These are phyloP conservation scores for Cheiracanthium punctorium DNA, from an alignment of 2,888 invertebrate species.

Conservation along the genomic window DNA sequence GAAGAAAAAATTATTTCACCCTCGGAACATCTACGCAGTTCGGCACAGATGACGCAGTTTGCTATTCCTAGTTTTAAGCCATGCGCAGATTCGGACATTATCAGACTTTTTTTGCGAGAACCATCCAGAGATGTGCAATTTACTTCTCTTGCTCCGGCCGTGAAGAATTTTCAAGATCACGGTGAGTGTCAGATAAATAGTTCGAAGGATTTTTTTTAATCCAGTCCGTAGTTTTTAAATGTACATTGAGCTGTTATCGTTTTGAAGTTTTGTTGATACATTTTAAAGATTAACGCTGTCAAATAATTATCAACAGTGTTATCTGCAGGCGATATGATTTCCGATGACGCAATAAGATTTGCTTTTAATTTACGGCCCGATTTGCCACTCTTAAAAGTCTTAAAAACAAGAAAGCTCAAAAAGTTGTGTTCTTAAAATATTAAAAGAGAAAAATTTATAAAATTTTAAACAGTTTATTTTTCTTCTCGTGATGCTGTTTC, in stretches of 20 bases:
- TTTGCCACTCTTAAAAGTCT: too few species aligned
- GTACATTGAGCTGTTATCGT: background rate
- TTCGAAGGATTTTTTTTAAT: background rate
- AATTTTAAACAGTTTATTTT: too few species aligned
- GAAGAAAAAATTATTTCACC: slow-evolving; percentile 31
- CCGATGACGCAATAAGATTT: slow-evolving; percentile 7
- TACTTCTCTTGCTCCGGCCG: background rate
- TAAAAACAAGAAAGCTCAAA: too few species aligned
- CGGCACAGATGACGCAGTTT: slow-evolving; percentile 60
- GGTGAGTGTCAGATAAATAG: slow-evolving; percentile 13
- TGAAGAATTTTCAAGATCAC: slow-evolving; percentile 5
- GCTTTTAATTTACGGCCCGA: too few species aligned
- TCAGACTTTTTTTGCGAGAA: slow-evolving; percentile 8
- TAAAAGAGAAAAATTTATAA: too few species aligned
- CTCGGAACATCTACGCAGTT: slow-evolving; percentile 59
- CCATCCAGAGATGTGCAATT: slow-evolving; percentile 17
- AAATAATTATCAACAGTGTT: background rate
- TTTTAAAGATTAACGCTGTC: background rate
- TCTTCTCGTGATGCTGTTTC: too few species aligned
- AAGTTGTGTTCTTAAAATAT: too few species aligned
- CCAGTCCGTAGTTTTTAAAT: too few species aligned
- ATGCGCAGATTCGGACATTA: slow-evolving; percentile 62
- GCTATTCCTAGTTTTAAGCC: slow-evolving; percentile 55
- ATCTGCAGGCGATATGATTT: background rate
- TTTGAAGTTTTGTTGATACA: background rate